Percentiles rank a stretch among this genome's conserved stretches.
Conservation (phyloP, 2,797 vertebrate genomes). For the Oceanodroma leucorhoa region DNA sequence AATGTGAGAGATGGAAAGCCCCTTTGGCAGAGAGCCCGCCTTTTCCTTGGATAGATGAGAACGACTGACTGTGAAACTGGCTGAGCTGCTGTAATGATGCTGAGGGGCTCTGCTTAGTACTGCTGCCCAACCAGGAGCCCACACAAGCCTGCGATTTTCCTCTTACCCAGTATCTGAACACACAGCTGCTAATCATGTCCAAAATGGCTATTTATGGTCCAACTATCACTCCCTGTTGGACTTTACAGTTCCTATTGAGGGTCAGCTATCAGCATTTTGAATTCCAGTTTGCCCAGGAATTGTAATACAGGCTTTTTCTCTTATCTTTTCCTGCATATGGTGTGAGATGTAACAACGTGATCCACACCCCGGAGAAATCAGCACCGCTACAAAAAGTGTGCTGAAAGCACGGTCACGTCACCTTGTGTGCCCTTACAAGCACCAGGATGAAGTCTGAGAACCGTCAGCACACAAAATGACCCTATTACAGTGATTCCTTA, state of each 20-base stretch:
- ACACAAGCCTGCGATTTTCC: background rate
- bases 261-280: background rate
- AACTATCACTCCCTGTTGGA: background rate
- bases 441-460: background rate
- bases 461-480: background rate
- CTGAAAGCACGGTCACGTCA: background rate
- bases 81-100: background rate
- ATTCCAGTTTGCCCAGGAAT: background rate
- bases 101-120: background rate
- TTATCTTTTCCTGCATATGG: background rate
- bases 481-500: background rate
- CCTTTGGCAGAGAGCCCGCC: background rate
- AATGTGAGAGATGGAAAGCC: background rate
- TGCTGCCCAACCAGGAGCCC: background rate
- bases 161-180: background rate
- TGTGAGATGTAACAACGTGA: background rate
- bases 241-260: background rate
- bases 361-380: background rate
- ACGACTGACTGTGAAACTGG: background rate
- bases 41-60: background rate
- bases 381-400: background rate
- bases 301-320: background rate
- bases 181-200: fast-evolving
- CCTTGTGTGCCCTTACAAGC: background rate
- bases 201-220: background rate